Percentiles rank a stretch among this genome's conserved stretches.
These are phyloP conservation scores for Lacerta viridis DNA, from an alignment of 2,797 vertebrate species.

Conservation along the genomic window DNA sequence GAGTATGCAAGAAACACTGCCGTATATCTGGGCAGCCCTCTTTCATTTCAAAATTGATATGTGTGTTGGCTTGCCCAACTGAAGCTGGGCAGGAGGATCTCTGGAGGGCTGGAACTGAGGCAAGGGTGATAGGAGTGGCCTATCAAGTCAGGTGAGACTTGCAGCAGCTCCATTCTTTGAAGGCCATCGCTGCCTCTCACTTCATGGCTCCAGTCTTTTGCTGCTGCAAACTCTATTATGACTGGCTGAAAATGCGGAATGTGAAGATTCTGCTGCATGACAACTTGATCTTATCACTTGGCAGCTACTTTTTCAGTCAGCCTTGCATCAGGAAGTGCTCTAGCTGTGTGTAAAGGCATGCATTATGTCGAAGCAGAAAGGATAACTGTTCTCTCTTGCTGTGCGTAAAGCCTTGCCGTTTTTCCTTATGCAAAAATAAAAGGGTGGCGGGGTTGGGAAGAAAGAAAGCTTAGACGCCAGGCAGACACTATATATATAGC, in stretches of 20 bases:
- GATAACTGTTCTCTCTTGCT: constrained; percentile 42
- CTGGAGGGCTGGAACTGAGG: too few relatives aligned
- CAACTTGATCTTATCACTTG: constrained; percentile 19
- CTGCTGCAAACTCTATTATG: neutral
- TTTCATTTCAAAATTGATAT: neutral
- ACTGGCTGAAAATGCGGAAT: neutral
- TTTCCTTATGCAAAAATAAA: constrained; percentile 25
- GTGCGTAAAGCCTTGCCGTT: constrained; percentile 46
- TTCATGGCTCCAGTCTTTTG: neutral
- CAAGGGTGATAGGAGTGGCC: neutral
- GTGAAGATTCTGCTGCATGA: constrained; percentile 9
- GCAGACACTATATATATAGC: constrained; percentile 72
- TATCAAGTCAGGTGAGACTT: neutral
- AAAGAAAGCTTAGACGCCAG: constrained; percentile 68
- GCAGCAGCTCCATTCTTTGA: neutral
- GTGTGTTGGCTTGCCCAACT: too few relatives aligned
- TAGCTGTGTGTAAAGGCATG: constrained; percentile 28
- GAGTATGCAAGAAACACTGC: neutral
- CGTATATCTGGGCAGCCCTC: neutral
- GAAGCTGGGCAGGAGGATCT: neutral
- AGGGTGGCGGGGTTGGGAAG: rapidly evolving
- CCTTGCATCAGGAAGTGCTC: constrained; percentile 19
- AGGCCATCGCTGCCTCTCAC: neutral
- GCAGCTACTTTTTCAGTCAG: constrained; percentile 41
- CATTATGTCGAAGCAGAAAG: constrained; percentile 56